Evolutionary conservation across 2,113 vertebrate genomes (phyloP).

Genomic region (Pao palembangensis): DNA sequence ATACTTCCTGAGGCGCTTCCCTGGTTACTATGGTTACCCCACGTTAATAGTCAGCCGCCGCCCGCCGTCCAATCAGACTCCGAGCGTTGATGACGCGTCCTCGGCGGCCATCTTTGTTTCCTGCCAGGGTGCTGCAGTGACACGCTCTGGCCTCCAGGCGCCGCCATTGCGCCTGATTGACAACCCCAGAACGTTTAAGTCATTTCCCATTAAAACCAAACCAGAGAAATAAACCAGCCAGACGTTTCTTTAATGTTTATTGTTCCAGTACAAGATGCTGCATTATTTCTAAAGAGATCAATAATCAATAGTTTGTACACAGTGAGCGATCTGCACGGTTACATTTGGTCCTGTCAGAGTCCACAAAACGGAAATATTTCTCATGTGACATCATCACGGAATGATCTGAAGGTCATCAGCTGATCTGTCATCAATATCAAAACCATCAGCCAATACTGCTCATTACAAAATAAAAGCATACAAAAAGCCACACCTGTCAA

Average conservation of each 20-base stretch:
- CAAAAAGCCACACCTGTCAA: slow-evolving; percentile 5
- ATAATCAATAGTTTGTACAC: slow-evolving; percentile 71
- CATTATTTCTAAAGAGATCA: slow-evolving; percentile 32
- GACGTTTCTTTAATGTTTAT: slow-evolving; percentile 73
- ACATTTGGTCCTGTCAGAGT: slow-evolving; percentile 37
- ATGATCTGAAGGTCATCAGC: slow-evolving; percentile 37
- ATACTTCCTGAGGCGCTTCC: too few relatives aligned
- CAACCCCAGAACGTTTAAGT: background rate
- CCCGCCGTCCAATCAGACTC: too few relatives aligned
- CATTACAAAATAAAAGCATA: slow-evolving; percentile 16
- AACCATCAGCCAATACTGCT: slow-evolving; percentile 19
- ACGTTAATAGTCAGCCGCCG: too few relatives aligned
- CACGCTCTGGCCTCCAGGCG: background rate
- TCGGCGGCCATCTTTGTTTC: background rate
- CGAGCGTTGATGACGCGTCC: too few relatives aligned
- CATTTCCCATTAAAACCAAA: slow-evolving; percentile 40
- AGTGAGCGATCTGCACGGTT: slow-evolving; percentile 64
- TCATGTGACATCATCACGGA: slow-evolving; percentile 15
- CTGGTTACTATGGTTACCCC: too few relatives aligned
- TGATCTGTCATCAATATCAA: background rate
- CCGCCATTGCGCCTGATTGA: background rate
- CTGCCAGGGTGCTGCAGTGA: background rate
- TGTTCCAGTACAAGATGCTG: slow-evolving; percentile 70
- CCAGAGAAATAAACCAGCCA: too few relatives aligned
- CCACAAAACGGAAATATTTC: background rate